These are phyloP conservation scores for Alligator mississippiensis DNA, from an alignment of 2,113 vertebrate genomes.

Conservation along the genomic window DNA sequence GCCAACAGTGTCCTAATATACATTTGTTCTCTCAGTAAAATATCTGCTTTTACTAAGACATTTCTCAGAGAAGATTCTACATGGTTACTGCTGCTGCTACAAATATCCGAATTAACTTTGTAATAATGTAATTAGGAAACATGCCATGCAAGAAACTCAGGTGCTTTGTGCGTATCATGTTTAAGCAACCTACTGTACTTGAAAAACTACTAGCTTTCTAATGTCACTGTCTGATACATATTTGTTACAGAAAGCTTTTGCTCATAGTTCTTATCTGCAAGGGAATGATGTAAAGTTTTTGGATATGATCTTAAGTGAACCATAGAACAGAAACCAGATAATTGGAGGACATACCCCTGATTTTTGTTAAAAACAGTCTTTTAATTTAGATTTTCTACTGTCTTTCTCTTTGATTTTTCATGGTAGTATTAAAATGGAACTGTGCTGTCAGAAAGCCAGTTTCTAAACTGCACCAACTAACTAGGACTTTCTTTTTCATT, in stretches of 20 bases:
- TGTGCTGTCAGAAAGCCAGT: neutral
- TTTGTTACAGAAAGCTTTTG: neutral
- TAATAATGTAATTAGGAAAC: constrained; percentile 53
- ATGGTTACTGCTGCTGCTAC: constrained; percentile 19
- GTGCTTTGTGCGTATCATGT: constrained; percentile 15
- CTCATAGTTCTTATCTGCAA: neutral
- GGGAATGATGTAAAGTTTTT: neutral
- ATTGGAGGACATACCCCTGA: too few relatives aligned
- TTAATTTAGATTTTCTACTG: neutral
- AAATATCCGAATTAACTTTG: constrained; percentile 61
- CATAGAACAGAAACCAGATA: neutral
- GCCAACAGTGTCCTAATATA: constrained; percentile 44
- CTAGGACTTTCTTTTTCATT: neutral
- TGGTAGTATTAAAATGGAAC: neutral
- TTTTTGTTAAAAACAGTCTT: neutral
- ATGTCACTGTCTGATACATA: neutral
- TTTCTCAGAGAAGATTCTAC: constrained; percentile 41
- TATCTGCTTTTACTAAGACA: constrained; percentile 66
- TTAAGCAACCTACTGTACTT: constrained; percentile 39
- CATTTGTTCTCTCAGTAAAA: constrained; percentile 55
- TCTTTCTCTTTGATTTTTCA: neutral
- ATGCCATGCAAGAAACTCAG: constrained; percentile 16
- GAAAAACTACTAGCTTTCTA: neutral
- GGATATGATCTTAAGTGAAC: neutral
- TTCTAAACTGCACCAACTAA: neutral